Evolutionary conservation across 2,888 invertebrate species (phyloP).

Genomic region (Lycocerus yunnanus): DNA sequence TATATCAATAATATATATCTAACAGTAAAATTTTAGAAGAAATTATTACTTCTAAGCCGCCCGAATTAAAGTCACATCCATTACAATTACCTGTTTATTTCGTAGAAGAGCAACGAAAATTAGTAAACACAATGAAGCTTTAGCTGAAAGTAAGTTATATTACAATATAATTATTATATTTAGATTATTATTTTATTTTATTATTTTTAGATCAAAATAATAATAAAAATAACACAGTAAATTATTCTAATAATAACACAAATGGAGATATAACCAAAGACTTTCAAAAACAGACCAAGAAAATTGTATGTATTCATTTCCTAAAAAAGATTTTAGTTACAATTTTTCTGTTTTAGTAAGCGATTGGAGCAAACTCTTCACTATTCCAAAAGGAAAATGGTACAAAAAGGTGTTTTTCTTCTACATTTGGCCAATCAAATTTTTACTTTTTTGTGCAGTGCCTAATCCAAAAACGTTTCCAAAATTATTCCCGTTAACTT

Average conservation of each 20-base stretch:
- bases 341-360: not conserved
- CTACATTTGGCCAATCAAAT: constrained; percentile 72
- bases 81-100: not conserved
- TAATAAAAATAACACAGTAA: not conserved
- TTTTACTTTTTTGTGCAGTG: constrained; percentile 68
- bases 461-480: constrained; percentile 70
- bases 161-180: too few species aligned
- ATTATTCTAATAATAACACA: not conserved
- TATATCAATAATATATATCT: not conserved
- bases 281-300: not conserved
- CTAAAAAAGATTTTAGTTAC: not conserved
- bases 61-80: not conserved
- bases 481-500: constrained; percentile 74
- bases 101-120: not conserved
- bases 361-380: not conserved
- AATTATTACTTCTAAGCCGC: not conserved
- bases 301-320: not conserved
- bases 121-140: not conserved
- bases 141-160: not conserved
- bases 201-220: not conserved
- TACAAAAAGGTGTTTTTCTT: constrained; percentile 65
- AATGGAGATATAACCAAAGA: not conserved
- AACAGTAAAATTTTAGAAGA: not conserved
- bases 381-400: constrained; percentile 38
- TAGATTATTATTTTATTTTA: too few species aligned